These are phyloP conservation scores for Thereva unica DNA, from an alignment of 2,888 invertebrate species.

Conservation along the genomic window DNA sequence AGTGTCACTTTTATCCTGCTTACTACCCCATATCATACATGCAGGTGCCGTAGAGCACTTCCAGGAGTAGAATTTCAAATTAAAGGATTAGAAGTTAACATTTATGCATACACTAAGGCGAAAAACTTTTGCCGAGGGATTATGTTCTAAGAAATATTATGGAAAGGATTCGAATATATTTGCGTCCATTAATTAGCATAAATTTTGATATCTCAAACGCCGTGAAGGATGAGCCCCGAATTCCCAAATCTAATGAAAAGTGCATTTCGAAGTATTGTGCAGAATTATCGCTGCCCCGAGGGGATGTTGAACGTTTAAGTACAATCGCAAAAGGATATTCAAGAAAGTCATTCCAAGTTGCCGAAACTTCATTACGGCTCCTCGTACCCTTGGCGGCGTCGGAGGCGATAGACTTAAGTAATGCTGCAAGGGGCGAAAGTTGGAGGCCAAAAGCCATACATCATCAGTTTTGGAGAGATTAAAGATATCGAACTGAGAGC, in stretches of 20 bases:
- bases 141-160: background rate
- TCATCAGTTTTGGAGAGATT: conserved; percentile 46
- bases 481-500: conserved; percentile 44
- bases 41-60: background rate
- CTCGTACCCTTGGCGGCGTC: background rate
- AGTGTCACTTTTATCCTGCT: background rate
- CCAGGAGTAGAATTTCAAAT: conserved; percentile 25
- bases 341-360: conserved; percentile 39
- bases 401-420: background rate
- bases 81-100: conserved; percentile 40
- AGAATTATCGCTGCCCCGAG: conserved; percentile 2
- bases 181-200: conserved; percentile 35
- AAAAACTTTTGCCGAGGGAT: background rate
- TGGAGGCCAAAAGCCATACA: conserved; percentile 43
- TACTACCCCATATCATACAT: conserved; percentile 12
- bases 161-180: conserved; percentile 35
- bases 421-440: conserved; percentile 10
- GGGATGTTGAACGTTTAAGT: conserved; percentile 19
- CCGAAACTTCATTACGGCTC: conserved; percentile 33
- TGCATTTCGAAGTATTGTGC: conserved; percentile 1
- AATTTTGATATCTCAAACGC: conserved; percentile 19
- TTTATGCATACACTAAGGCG: conserved; percentile 25
- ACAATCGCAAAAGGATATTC: conserved; percentile 35
- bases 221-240: background rate
- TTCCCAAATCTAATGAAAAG: conserved; percentile 5